phyloP scores from a whole-genome alignment of 2,797 vertebrate genomes.

The Alectoris magna region DNA sequence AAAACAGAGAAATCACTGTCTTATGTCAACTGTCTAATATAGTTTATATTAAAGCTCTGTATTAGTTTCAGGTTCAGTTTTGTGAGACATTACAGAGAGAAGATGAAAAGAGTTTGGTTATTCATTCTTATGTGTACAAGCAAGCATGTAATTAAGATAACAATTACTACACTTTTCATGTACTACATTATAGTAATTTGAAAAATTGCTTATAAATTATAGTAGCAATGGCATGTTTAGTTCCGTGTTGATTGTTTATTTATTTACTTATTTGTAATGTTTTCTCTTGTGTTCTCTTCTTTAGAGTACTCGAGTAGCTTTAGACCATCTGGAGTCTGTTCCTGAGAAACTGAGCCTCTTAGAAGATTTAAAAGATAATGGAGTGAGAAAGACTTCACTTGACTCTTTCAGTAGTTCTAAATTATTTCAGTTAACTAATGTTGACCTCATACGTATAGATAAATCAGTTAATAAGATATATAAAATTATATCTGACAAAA shows the following conservation, averaged over 20 bases:
- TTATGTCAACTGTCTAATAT: background rate
- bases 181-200: background rate
- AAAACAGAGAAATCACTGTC: background rate
- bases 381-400: slow-evolving; percentile 81
- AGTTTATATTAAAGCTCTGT: background rate
- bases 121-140: background rate
- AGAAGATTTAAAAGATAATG: slow-evolving; percentile 87
- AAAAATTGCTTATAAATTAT: background rate
- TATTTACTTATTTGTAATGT: slow-evolving; percentile 47
- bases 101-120: background rate
- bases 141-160: background rate
- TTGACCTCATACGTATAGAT: background rate
- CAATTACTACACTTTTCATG: background rate
- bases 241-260: background rate
- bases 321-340: slow-evolving; percentile 92
- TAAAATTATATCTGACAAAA: background rate
- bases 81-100: background rate
- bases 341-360: slow-evolving; percentile 90
- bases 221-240: background rate
- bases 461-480: background rate
- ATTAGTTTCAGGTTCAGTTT: background rate
- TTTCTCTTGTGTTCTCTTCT: slow-evolving; percentile 63
- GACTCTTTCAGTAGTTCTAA: slow-evolving; percentile 60
- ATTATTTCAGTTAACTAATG: slow-evolving; percentile 39
- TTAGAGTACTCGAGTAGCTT: slow-evolving; percentile 88